Evolutionary conservation across 2,797 vertebrate genomes (phyloP), one percentile per base, ranked within the genome.

Genomic region (Pangasius macronema): DNA sequence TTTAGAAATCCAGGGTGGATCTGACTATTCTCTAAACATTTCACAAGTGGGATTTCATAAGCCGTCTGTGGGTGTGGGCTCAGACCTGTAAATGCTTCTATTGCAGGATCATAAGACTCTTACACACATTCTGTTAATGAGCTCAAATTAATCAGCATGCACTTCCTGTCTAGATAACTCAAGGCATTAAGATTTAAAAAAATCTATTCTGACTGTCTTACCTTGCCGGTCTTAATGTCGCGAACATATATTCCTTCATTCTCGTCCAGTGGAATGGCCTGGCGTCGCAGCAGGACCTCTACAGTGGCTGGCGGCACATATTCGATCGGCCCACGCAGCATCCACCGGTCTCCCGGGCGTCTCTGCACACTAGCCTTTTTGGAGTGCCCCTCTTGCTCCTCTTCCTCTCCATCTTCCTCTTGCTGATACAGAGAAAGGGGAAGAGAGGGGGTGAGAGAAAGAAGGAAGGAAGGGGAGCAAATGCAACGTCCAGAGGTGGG

Each of bases 181-280:
- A 63, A 7, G 36, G 36, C 18, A 59, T 20, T 2, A 51, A 46
- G 16, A 46, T 51, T n/a, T 2, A 24, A 24, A 79, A 79, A 33
- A 49, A 18, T 22, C 22, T 18, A n/a, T n/a, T n/a, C 46, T 14
- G 63, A 36, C 5, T 53, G 27, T 67, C 84, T 77, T 59, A 97
- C 97, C 96, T 97, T 98, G 57, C 97, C 97, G 0, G 95, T 96
- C 85, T 97, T 97, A 91, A 98, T 95, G 89, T 98, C 97, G 0
- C 96, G 91, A 87, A 98, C 97, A 0, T 98, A 98, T 92, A 98
- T 97, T 14, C 97, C 97, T 89, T 98, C 97, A 0, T 97, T 98
- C 93, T 98, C 97, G 0, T 97, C 97, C 91, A 98, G 90, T 0
- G 97, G 97, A 90, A 97, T 96, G 30, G 97, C 94, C 18, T 94